Conservation (phyloP, 2,797 vertebrate genomes). For the Geotria australis region DNA sequence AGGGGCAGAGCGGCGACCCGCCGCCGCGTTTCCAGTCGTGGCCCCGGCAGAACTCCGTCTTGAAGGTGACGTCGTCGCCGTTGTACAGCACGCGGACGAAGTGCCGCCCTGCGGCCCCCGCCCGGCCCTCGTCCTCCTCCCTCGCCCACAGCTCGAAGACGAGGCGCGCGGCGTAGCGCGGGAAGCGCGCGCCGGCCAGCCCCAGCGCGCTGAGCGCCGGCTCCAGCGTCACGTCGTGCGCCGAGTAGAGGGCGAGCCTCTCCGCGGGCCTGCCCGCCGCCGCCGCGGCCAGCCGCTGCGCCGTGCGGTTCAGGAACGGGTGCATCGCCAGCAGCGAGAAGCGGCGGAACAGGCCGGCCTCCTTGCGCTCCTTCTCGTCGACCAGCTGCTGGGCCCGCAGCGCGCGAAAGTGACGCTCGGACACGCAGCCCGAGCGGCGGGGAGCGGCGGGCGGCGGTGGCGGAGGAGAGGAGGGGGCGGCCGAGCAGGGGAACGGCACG, state of each 20-base stretch:
- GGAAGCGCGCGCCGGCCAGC: slow-evolving; percentile 44
- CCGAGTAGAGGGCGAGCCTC: slow-evolving; percentile 46
- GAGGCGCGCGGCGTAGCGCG: slow-evolving; percentile 59
- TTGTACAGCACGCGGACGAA: slow-evolving; percentile 68
- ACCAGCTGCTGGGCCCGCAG: slow-evolving; percentile 62
- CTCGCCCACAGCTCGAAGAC: slow-evolving; percentile 80
- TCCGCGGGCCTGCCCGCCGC: slow-evolving; percentile 23
- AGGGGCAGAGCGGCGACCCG: slow-evolving; percentile 45
- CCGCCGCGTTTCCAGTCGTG: slow-evolving; percentile 12
- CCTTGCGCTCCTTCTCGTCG: slow-evolving; percentile 43
- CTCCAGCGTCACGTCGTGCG: slow-evolving; percentile 68
- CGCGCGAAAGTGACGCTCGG: slow-evolving; percentile 40
- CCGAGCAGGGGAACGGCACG: slow-evolving; percentile 45
- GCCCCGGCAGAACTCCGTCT: slow-evolving; percentile 48
- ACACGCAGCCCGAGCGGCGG: slow-evolving; percentile 21
- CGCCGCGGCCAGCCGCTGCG: slow-evolving; percentile 28
- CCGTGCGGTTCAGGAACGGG: slow-evolving; percentile 59
- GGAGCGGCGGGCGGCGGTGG: too few species aligned
- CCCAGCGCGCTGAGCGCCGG: slow-evolving; percentile 70
- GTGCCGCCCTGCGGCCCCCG: slow-evolving; percentile 9
- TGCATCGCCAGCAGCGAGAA: slow-evolving; percentile 51
- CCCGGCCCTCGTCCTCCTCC: slow-evolving; percentile 11
- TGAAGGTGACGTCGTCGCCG: slow-evolving; percentile 69
- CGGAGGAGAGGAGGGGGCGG: not conserved
- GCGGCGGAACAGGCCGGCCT: slow-evolving; percentile 34